Evolutionary conservation across 2,888 invertebrate species (phyloP).

Genomic region (Acanthosepion pharaonis): DNA sequence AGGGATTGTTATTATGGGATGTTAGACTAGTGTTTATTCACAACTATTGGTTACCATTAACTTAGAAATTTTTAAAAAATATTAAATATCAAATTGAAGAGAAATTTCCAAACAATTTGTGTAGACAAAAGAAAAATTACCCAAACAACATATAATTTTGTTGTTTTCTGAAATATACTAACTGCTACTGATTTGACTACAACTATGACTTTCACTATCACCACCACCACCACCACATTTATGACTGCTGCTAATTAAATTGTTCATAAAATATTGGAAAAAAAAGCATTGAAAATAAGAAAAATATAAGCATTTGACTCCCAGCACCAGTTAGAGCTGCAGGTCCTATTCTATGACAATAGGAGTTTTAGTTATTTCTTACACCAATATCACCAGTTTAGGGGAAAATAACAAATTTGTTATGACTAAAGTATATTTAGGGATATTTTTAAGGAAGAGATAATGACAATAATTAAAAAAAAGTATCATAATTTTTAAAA

Average conservation of each 20-base stretch:
- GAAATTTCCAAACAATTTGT: slow-evolving; percentile 33
- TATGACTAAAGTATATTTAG: background rate
- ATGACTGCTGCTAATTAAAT: background rate
- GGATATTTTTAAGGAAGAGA: background rate
- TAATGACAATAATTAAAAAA: background rate
- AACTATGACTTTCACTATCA: background rate
- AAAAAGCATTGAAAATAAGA: background rate
- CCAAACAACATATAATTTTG: background rate
- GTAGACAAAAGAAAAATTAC: background rate
- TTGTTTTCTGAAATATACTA: background rate
- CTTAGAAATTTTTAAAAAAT: background rate
- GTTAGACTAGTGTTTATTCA: background rate
- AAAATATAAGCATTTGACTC: slow-evolving; percentile 20
- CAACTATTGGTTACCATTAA: background rate
- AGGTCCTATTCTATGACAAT: background rate
- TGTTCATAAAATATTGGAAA: background rate
- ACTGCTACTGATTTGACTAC: background rate
- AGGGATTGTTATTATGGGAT: background rate
- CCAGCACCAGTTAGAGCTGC: background rate
- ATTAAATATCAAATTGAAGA: background rate
- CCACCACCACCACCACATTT: background rate
- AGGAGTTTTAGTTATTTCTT: background rate
- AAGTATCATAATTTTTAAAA: background rate
- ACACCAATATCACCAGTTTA: background rate
- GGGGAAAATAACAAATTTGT: background rate